Evolutionary conservation across 2,797 vertebrate genomes (phyloP), one percentile per base, ranked within the genome.

Genomic region (Coracias cyanogaster): DNA sequence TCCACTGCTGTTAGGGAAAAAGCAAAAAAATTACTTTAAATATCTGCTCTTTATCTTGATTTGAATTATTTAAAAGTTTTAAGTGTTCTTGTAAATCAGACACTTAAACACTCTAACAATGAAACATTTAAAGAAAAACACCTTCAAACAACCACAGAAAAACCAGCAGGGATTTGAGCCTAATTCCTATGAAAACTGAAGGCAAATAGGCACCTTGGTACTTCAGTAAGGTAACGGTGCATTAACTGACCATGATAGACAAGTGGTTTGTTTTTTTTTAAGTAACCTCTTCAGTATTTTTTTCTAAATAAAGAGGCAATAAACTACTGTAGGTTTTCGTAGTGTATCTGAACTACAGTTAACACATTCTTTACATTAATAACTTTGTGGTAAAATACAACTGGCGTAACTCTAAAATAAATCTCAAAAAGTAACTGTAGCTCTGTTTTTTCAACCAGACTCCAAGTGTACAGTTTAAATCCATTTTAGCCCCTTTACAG

Each of bases 1-100:
- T 35, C 98, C 93, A 13, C 98, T 97, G 46, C 98, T 97, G 7
- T 92, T 83, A 62, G 45, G 35, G 35, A 52, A 51, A 74, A 69
- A 84, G 24, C 12, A 71, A 71, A 31, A 57, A 37, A 61, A 35
- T 10, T 18, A 66, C 66, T 28, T 62, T 8, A 71, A 66, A 25
- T 20, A 71, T 17, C 76, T 55, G 43, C 31, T 64, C 39, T 45
- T 54, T 43, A 57, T 21, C 73, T 16, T 31, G 13, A 57, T 16
- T 48, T 78, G 67, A 73, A 46, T 78, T 54, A 61, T 19, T 73
- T 4, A 15, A 57, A 60, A 43, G 7, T 0, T 31, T 12, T 0
- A 72, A 74, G 21, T 18, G 5, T 28, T 60, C n/a, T 45, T 67
- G 20, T 24, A 86, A 64, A 70, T 43, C 10, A 60, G 12, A 78